Evolutionary conservation across 2,888 invertebrate species (phyloP), one percentile per base, ranked within the genome.

Genomic region (Dolomedes plantarius): DNA sequence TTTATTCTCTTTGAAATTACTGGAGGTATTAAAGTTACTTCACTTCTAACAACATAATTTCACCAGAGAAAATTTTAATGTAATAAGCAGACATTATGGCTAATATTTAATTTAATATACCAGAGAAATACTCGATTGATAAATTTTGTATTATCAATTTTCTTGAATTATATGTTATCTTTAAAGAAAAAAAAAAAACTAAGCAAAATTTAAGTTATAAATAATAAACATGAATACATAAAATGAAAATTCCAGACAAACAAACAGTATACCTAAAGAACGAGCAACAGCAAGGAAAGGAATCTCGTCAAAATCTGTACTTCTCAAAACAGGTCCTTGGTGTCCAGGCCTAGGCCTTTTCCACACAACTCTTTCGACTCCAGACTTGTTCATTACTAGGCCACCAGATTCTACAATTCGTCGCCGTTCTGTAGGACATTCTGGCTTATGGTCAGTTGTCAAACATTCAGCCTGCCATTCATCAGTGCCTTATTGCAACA

Each of bases 301-400:
- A 90, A 98, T 97, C 91, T 96, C 96, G 91, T 98, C 97, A 90
- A 96, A 96, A 0, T 95, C 95, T 0, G 98, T 98, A 68, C 96
- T 96, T 88, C 97, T 94, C 73, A 96, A 93, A 11, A 98, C 95
- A 0, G 98, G 98, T 0, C 98, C 98, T 90, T 94, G 94, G 90
- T 95, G 95, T 9, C 96, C 96, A 46, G 95, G 93, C 36, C 95
- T 93, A 0, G 98, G 98, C 89, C 99, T 94, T 91, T 97, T 97
- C 99, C 99, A 99, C 0, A 99, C 98, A 0, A 99, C 98, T 64
- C 99, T 93, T 0, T 97, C 97, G 0, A 99, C 98, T 0, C 98
- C 98, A 85, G 94, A 93, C 91, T 95, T 95, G 67, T 92, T 91
- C 91, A 95, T 93, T 68, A 96, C 93, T 89, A 91, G 89, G 36